These are phyloP conservation scores for Drosophila neocordata DNA, from an alignment of 1,140 invertebrate species.

Conservation along the genomic window DNA sequence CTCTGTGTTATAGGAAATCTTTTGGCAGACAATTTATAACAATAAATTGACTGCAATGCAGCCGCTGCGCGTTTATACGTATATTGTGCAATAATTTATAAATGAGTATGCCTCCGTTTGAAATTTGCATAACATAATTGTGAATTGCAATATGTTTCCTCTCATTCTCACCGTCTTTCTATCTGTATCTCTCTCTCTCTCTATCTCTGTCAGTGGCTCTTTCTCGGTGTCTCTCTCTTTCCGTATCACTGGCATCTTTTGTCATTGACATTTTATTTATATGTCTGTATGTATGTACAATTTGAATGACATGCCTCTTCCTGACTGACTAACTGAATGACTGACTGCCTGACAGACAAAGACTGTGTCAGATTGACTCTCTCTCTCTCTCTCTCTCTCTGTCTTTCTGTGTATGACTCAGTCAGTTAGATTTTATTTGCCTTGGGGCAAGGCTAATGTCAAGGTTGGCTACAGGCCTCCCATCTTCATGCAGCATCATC, in stretches of 20 bases:
- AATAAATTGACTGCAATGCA: slow-evolving; percentile 7
- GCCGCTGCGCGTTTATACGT: background rate
- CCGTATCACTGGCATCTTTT: slow-evolving; percentile 7
- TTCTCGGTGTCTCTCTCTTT: background rate
- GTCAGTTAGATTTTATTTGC: slow-evolving; percentile 36
- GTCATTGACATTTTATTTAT: slow-evolving; percentile 58
- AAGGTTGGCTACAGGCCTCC: slow-evolving; percentile 51
- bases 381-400: slow-evolving; percentile 1
- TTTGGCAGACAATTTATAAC: slow-evolving; percentile 11
- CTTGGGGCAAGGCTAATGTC: slow-evolving; percentile 62
- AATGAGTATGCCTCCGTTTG: slow-evolving; percentile 41
- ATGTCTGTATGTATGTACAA: slow-evolving; percentile 10
- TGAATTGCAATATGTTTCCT: slow-evolving; percentile 48
- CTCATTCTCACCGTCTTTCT: slow-evolving; percentile 16
- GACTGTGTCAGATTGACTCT: slow-evolving; percentile 22
- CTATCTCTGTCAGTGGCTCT: too few species aligned
- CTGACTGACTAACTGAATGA: slow-evolving; percentile 24
- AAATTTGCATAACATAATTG: slow-evolving; percentile 60
- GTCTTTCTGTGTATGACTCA: slow-evolving; percentile 20
- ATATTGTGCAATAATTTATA: slow-evolving; percentile 11
- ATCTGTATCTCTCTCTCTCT: background rate
- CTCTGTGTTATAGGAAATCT: background rate
- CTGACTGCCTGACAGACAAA: slow-evolving; percentile 31
- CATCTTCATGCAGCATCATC: slow-evolving; percentile 3
- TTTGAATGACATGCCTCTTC: slow-evolving; percentile 4